Conservation (phyloP, 2,888 invertebrate species). For the Fragum whitleyi region DNA sequence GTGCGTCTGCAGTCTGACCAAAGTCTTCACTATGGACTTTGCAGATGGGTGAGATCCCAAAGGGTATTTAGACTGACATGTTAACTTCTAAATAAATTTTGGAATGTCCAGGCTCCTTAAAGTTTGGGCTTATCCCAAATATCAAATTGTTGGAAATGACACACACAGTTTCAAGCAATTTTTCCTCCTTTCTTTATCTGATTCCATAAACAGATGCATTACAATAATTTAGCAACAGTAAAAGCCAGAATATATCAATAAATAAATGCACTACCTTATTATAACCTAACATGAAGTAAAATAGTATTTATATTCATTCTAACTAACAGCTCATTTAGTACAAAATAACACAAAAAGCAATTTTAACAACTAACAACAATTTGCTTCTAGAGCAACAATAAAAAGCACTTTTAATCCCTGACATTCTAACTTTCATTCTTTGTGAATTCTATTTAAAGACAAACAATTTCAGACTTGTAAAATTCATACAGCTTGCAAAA, state of each 20-base stretch:
- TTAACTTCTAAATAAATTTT: no score
- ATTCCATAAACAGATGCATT: neutral
- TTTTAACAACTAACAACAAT: constrained; percentile 16
- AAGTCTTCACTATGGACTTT: no score
- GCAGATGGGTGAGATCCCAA: no score
- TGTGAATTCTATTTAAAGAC: neutral
- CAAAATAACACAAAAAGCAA: constrained; percentile 9
- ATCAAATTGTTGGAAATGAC: no score
- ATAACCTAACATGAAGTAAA: constrained; percentile 14
- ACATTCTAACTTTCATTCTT: neutral
- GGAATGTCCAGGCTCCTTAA: no score
- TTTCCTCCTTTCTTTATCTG: no score
- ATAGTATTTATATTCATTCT: neutral
- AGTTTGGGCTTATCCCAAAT: no score
- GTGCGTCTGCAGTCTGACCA: no score
- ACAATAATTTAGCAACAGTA: neutral
- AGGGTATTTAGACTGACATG: no score
- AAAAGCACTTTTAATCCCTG: constrained; percentile 16
- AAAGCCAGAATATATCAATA: constrained; percentile 39
- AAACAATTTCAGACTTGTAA: neutral
- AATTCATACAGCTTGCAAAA: neutral
- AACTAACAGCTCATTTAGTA: constrained; percentile 2
- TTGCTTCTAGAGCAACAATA: neutral
- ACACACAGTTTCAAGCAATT: no score
- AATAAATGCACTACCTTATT: constrained; percentile 52